Base-by-base conservation (phyloP, 2,888 invertebrate genomes). In the Rhagonycha fulva region DNA sequence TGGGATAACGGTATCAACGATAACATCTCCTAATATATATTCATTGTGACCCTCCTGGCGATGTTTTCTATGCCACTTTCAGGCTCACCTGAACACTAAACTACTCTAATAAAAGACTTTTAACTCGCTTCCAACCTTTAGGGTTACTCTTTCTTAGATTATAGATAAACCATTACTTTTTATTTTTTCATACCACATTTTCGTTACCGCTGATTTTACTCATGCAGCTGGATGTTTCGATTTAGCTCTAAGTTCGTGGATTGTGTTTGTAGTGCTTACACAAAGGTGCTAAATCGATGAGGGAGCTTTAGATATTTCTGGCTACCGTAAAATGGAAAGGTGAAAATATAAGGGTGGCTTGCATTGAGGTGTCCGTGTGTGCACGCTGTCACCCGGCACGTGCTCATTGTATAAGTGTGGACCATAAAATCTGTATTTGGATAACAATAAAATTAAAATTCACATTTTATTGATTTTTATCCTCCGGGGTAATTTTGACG, bases 341-440 rank as follows among this genome's bases (percentile, higher is more conserved):
- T 79, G 67, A 77, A 73, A 60, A 73, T 68, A 69, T 62, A 32
- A 72, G 71, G 82, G 80, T 83, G 81, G 82, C 84, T 85, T 84
- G 83, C 82, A 84, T 78, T 78, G 84, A 86, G 86, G 87, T 85
- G 87, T 85, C 85, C 86, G 86, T 86, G 86, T 86, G 85, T 86
- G 85, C 84, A 81, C 81, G 84, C 84, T 85, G 87, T 86, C 85
- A 86, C 86, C 47, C 85, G 84, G 85, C 85, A 84, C 85, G 86
- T 85, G 86, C 80, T 83, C 82, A 83, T 84, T 84, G 84, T 84
- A 73, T 71, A 68, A 61, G 61, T 77, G 73, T 70, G 32, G 72
- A 69, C 73, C 68, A 67, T 72, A 71, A 77, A 74, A 68, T 66
- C 63, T 24, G 24, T 66, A 66, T 26, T 26, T 47, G 47, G 47